These are phyloP conservation scores for Litocranius walleri DNA, from an alignment of 2,113 vertebrate genomes.

Conservation along the genomic window DNA sequence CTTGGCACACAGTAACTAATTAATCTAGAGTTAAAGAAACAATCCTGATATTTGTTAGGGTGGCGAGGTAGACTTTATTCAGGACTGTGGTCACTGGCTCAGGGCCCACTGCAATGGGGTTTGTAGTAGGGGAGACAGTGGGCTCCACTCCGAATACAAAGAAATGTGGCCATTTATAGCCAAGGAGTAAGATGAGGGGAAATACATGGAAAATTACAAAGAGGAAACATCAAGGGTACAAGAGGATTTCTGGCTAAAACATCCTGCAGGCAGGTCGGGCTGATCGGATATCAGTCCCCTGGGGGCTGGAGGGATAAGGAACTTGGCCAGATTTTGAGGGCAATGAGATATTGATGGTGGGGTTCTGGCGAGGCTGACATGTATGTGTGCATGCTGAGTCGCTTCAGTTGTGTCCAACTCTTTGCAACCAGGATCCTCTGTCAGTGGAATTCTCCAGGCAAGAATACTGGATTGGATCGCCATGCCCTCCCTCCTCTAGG, in stretches of 20 bases:
- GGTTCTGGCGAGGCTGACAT: background rate
- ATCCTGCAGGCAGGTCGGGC: background rate
- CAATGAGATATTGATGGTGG: background rate
- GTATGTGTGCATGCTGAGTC: background rate
- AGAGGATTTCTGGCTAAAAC: background rate
- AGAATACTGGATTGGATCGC: background rate
- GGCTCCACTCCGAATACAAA: background rate
- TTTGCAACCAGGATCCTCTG: background rate
- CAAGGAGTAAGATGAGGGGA: too few species aligned
- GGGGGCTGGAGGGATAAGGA: background rate
- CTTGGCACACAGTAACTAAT: accelerated
- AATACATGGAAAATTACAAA: background rate
- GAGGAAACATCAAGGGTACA: background rate
- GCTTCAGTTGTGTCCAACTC: background rate
- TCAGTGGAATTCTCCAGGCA: background rate
- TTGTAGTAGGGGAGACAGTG: too few species aligned
- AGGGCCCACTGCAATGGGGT: background rate
- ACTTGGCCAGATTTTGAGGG: background rate
- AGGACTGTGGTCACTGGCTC: accelerated
- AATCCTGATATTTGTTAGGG: background rate
- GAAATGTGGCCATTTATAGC: background rate
- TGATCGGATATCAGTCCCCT: background rate
- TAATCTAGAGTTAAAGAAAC: background rate
- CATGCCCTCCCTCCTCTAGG: background rate
- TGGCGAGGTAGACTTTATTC: background rate